phyloP scores from a whole-genome alignment of 2,888 invertebrate genomes.

The Phytoseiulus persimilis region DNA sequence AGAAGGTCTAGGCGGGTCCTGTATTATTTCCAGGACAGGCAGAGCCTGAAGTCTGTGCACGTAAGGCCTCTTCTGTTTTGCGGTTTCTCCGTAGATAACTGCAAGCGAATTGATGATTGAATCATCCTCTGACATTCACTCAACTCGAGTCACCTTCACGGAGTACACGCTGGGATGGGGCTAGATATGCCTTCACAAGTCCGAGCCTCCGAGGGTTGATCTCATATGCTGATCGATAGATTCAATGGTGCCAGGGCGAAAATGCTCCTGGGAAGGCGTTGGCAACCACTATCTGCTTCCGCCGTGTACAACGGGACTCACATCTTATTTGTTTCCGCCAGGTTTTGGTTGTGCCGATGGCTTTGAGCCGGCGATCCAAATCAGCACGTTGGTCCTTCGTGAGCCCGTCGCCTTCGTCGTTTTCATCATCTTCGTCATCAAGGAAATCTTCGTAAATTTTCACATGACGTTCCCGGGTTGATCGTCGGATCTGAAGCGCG shows the following conservation, averaged over 20 bases:
- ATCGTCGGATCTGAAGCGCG: neutral
- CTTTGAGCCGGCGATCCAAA: neutral
- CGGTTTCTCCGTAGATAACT: constrained; percentile 19
- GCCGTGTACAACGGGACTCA: no score
- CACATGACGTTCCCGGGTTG: neutral
- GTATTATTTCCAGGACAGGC: neutral
- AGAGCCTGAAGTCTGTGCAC: neutral
- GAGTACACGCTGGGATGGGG: no score
- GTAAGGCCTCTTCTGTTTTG: neutral
- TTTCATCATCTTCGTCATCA: constrained; percentile 19
- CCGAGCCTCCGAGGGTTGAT: no score
- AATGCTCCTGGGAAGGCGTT: no score
- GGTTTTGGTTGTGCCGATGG: neutral
- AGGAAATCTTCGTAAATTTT: constrained; percentile 16
- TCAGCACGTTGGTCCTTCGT: neutral
- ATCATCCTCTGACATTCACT: neutral
- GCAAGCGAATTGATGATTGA: neutral
- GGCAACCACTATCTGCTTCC: no score
- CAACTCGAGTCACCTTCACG: neutral
- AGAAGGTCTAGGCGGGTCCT: neutral
- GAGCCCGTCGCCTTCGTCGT: constrained; percentile 25
- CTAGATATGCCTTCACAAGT: no score
- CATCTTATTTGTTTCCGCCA: neutral
- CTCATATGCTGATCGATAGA: no score
- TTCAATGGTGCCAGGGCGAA: no score